Evolutionary conservation across 23 tunicate species (phyloP), one percentile per base, ranked within the genome.

Genomic region (Phallusia fumigata): DNA sequence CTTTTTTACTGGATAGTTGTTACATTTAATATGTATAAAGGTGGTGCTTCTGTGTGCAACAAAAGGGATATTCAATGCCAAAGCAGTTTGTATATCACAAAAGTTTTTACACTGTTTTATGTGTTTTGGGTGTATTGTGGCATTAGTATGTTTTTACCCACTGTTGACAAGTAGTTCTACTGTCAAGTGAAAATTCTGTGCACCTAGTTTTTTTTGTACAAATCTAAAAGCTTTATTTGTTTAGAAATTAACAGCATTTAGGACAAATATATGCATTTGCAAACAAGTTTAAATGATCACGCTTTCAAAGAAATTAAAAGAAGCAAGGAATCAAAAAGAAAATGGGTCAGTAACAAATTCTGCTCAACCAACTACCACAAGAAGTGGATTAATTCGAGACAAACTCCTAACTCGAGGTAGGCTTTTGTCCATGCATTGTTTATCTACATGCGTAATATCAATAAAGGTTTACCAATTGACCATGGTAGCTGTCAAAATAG

Each of bases 231-330:
- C 13, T 75, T 75, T 35, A 21, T 30, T 35, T 35, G 26, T 58
- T 11, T 58, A 58, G 69, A 58, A 24, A 1, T 24, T 13, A 21
- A 2, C 28, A 21, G 69, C 28, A 58, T 22, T 58, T 58, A 21
- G 69, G 26, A 58, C 28, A 6, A 21, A 3, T 16, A 58, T 58
- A 58, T 58, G 69, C 13, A 5, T 58, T 22, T 58, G 13, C 69
- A 6, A 21, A 24, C 28, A 1, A 58, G 73, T 50, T 52, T 52
- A 50, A 64, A 86, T 86, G 90, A 33, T 86, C 73, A 80, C 90
- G 28, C 79, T 86, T 32, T 80, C 85, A 10, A 86, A 86, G 72
- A 86, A 86, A 51, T 44, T 86, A 32, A 81, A 80, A 45, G 84
- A 86, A 35, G 33, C 78, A 5, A 50, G 45, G 36, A 31, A 85